These are phyloP conservation scores for cattle (Bos taurus) DNA, from an alignment of 2,113 vertebrate species.

Conservation along the genomic window DNA sequence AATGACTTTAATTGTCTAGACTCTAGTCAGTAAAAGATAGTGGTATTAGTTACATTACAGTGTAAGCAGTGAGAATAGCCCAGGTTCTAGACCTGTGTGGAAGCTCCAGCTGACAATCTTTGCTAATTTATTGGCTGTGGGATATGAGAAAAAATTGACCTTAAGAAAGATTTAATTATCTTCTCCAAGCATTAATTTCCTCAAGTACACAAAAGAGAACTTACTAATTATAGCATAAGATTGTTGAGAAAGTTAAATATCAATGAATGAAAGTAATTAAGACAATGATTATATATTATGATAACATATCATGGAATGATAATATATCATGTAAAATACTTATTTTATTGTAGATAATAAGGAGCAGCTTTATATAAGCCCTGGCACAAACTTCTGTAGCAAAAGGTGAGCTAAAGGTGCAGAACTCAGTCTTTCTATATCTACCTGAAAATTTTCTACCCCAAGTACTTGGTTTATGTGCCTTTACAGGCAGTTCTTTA, in stretches of 20 bases:
- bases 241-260: neutral
- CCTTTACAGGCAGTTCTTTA: neutral
- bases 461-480: neutral
- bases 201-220: neutral
- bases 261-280: neutral
- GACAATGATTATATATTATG: neutral
- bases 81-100: neutral
- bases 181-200: neutral
- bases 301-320: neutral
- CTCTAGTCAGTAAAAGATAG: neutral
- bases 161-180: neutral
- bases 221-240: neutral
- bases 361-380: neutral
- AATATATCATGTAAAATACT: neutral
- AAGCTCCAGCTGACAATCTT: neutral
- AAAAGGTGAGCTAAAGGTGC: neutral
- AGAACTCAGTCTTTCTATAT: neutral
- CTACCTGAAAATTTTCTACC: neutral
- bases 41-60: neutral
- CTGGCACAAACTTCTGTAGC: neutral
- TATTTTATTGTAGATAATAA: neutral
- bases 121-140: neutral
- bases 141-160: neutral
- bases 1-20: neutral
- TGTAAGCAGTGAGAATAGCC: neutral